Conservation (phyloP, 2,888 invertebrate genomes). For the Buathra laborator region DNA sequence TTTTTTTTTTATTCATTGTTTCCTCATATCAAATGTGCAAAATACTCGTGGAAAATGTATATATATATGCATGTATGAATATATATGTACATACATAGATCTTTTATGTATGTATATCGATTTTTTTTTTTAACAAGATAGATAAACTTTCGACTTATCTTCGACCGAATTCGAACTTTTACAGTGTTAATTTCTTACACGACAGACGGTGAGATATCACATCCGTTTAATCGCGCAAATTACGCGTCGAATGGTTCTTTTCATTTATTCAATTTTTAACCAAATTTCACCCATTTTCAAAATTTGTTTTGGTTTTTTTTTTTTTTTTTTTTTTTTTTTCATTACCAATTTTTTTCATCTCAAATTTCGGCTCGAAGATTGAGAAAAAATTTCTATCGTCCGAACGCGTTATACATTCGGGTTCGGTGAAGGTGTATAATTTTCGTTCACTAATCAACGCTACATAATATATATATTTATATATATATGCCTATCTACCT, state of each 20-base stretch:
- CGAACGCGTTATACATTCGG: constrained; percentile 62
- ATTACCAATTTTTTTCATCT: constrained; percentile 1
- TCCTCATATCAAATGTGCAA: constrained; percentile 84
- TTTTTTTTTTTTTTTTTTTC: constrained; percentile 18
- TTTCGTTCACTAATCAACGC: constrained; percentile 81
- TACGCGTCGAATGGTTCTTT: constrained; percentile 13
- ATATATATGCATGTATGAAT: constrained; percentile 74
- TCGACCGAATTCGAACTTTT: constrained; percentile 43
- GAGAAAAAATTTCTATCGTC: constrained; percentile 16
- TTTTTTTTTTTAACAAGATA: constrained; percentile 59
- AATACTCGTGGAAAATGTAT: constrained; percentile 84
- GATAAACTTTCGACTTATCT: constrained; percentile 44
- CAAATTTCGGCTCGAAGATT: constrained; percentile 26
- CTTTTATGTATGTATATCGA: constrained; percentile 68
- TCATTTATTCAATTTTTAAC: neutral
- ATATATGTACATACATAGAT: constrained; percentile 73
- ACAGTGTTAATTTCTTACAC: constrained; percentile 7
- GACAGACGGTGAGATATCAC: constrained; percentile 23
- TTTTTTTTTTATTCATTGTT: constrained; percentile 57
- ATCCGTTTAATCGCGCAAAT: neutral
- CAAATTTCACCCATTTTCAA: neutral
- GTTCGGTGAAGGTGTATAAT: constrained; percentile 76
- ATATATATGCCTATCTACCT: constrained; percentile 78
- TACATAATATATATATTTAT: constrained; percentile 74
- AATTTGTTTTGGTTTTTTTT: neutral